A percentile compares a stretch with the other conserved stretches of the same genome.
These are phyloP conservation scores for Sandelia bainsii DNA, from an alignment of 2,797 vertebrate genomes.

Conservation along the genomic window DNA sequence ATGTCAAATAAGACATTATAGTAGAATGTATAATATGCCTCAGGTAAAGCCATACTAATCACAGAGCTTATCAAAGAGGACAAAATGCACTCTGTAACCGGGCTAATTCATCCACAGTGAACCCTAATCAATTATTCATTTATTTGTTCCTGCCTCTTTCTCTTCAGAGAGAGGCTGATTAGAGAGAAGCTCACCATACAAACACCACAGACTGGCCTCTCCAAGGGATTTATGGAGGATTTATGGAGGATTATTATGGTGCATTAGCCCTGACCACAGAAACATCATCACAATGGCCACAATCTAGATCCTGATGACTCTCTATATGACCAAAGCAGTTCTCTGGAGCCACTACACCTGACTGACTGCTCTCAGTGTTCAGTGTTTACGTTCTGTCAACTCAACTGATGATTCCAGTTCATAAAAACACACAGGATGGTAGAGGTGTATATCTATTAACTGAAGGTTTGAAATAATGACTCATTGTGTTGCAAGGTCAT, in stretches of 20 bases:
- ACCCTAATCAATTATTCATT: slow-evolving; percentile 71
- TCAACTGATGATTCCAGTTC: not conserved
- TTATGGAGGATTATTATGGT: too few relatives aligned
- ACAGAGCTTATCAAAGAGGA: slow-evolving; percentile 36
- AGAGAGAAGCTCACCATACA: slow-evolving; percentile 36
- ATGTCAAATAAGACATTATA: slow-evolving; percentile 6
- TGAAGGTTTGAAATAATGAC: not conserved
- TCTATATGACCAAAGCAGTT: slow-evolving; percentile 1
- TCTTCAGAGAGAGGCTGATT: slow-evolving; percentile 55
- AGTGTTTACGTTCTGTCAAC: not conserved
- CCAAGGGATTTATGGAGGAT: slow-evolving; percentile 30
- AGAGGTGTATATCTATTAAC: not conserved
- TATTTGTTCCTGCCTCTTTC: slow-evolving; percentile 58
- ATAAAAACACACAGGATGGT: not conserved
- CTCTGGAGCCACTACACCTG: slow-evolving; percentile 19
- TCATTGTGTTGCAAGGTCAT: too few relatives aligned
- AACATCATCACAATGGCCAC: slow-evolving; percentile 27
- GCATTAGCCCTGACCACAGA: slow-evolving; percentile 60
- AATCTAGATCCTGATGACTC: too few relatives aligned
- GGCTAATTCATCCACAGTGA: slow-evolving; percentile 63
- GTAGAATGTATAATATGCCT: slow-evolving; percentile 15
- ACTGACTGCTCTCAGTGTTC: slow-evolving; percentile 8
- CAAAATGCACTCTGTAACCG: slow-evolving; percentile 54
- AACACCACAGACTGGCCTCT: slow-evolving; percentile 30
- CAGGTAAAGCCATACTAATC: slow-evolving; percentile 16